Percentiles rank a stretch among this genome's conserved stretches.
These are phyloP conservation scores for Cerastis rubricosa DNA, from an alignment of 2,888 invertebrate genomes.

Conservation along the genomic window DNA sequence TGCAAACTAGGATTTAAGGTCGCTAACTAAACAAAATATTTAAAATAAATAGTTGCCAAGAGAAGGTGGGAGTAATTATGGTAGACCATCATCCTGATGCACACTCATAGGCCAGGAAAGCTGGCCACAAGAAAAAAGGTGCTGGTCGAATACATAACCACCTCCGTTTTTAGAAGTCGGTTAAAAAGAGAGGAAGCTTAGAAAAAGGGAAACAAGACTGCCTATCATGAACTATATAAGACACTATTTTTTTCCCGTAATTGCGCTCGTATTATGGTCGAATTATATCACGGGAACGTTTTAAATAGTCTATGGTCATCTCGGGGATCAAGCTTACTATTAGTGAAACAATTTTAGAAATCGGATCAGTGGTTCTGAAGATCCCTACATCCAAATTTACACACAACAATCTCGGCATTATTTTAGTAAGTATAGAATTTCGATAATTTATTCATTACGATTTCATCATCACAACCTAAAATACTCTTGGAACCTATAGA, in stretches of 20 bases:
- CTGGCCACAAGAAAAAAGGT: background rate
- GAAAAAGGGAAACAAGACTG: background rate
- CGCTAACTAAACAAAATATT: background rate
- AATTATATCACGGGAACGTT: background rate
- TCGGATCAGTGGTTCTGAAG: background rate
- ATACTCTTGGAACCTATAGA: background rate
- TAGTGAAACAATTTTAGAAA: background rate
- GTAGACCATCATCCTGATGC: background rate
- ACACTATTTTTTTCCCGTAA: background rate
- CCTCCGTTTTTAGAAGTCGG: too few relatives aligned
- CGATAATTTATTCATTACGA: background rate
- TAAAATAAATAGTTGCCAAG: background rate
- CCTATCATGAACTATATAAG: background rate
- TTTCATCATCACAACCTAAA: too few relatives aligned
- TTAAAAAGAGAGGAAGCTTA: background rate
- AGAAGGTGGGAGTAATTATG: background rate
- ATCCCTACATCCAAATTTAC: background rate
- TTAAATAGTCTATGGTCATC: background rate
- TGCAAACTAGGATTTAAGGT: background rate
- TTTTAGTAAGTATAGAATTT: background rate
- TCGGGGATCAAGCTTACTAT: background rate
- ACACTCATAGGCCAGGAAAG: background rate
- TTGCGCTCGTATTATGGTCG: background rate
- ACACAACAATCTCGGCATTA: background rate
- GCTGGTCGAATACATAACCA: too few relatives aligned